Evolutionary conservation across 2,888 invertebrate genomes (phyloP), one percentile per base, ranked within the genome.

Genomic region (Neoaliturus tenellus): DNA sequence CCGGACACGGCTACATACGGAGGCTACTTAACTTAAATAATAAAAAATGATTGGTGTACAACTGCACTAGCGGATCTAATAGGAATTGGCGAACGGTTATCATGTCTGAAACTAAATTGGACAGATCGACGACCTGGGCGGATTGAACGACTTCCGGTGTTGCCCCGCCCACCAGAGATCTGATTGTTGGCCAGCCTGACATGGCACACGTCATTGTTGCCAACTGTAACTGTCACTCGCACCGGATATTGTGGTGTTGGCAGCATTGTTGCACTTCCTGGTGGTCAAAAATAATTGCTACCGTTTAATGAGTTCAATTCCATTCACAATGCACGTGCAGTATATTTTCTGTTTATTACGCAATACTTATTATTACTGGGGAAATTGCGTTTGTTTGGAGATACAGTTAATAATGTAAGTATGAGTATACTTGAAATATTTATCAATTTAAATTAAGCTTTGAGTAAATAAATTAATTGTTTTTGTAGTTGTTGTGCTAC

Each of bases 191-290:
- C 25, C 31, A 62, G 62, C 3, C 62, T 62, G 62, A 62, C 62
- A 62, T 62, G 62, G 62, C 62, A 62, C 62, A 62, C 62, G 62
- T 62, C 62, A 62, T 62, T 62, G 62, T 62, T 62, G 62, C 62
- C 62, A 62, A 62, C 62, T 62, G 62, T 62, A 17, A 62, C 25
- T 62, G 62, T 28, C 62, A 62, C 20, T 4, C 28, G 62, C 28
- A 62, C 62, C 62, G 62, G 62, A 62, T 62, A 62, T 62, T 62
- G 62, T 62, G 62, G 62, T 62, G 28, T 62, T 62, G 62, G 62
- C 17, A 62, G 10, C 14, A 62, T 62, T 62, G 62, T 62, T 62
- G 62, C 62, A 62, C 62, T 28, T 62, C 62, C 62, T 62, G 62
- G 14, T 31, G 31, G 28, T 55, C 51, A 2, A 51, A 62, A 62